Evolutionary conservation across 2,888 invertebrate species (phyloP).

Genomic region (Hermaeophaga mercurialis): DNA sequence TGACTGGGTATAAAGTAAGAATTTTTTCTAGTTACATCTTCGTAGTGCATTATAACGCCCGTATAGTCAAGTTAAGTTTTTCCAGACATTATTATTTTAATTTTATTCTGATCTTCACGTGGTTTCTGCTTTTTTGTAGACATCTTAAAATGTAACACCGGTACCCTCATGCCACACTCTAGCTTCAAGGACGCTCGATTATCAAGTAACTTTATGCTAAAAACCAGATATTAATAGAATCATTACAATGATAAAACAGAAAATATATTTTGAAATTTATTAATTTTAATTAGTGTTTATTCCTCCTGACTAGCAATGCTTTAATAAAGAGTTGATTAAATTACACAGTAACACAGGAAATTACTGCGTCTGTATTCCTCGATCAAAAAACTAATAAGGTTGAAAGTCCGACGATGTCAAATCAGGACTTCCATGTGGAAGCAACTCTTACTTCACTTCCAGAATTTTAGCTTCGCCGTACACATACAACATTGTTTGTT

Average conservation of each 20-base stretch:
- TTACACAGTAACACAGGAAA: too few relatives aligned
- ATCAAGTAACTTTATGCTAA: slow-evolving; percentile 20
- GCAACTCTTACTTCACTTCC: too few relatives aligned
- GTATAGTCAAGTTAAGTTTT: slow-evolving; percentile 29
- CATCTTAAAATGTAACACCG: slow-evolving; percentile 32
- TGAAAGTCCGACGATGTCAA: too few relatives aligned
- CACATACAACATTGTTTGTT: too few relatives aligned
- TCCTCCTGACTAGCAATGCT: too few relatives aligned
- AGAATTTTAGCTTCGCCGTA: too few relatives aligned
- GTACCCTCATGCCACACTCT: slow-evolving; percentile 36
- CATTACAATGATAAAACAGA: neutral
- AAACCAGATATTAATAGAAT: slow-evolving; percentile 2
- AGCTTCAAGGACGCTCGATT: slow-evolving; percentile 29
- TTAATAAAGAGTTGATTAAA: too few relatives aligned
- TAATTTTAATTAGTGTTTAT: too few relatives aligned
- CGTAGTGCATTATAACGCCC: slow-evolving; percentile 27
- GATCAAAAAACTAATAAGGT: too few relatives aligned
- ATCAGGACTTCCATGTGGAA: too few relatives aligned
- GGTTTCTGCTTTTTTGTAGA: slow-evolving; percentile 26
- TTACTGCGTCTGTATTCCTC: too few relatives aligned
- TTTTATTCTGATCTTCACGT: slow-evolving; percentile 26
- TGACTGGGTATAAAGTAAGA: slow-evolving; percentile 12
- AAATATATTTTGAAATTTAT: too few relatives aligned
- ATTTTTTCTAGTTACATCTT: slow-evolving; percentile 12
- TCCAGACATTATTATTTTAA: slow-evolving; percentile 29